phyloP scores from a whole-genome alignment of 2,888 invertebrate species.

The Resseliella maxima region DNA sequence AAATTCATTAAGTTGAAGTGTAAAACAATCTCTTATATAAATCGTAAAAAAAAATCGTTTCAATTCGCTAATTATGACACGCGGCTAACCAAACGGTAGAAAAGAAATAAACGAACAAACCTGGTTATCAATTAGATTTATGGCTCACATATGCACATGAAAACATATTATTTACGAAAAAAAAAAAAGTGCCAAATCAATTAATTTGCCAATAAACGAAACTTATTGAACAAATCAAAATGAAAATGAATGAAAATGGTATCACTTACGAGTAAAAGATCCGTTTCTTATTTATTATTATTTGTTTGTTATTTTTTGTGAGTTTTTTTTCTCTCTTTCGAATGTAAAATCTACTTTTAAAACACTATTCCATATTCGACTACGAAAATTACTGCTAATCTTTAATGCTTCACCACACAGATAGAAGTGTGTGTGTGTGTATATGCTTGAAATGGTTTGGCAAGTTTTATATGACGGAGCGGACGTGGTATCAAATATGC shows the following conservation, averaged over 20 bases:
- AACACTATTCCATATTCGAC: too few relatives aligned
- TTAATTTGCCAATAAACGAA: not conserved
- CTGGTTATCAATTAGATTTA: not conserved
- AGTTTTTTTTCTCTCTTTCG: too few relatives aligned
- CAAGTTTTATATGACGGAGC: too few relatives aligned
- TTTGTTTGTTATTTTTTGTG: too few relatives aligned
- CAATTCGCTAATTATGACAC: not conserved
- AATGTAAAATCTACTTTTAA: too few relatives aligned
- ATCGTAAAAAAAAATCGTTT: constrained; percentile 11
- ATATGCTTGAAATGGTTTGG: too few relatives aligned
- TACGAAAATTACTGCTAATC: not conserved
- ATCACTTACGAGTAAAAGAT: not conserved
- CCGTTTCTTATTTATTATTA: not conserved
- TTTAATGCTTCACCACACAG: too few relatives aligned
- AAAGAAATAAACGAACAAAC: not conserved
- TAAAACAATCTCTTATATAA: not conserved
- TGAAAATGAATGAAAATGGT: not conserved
- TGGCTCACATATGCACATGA: not conserved
- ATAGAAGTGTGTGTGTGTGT: too few relatives aligned
- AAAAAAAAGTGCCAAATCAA: not conserved
- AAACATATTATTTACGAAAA: not conserved
- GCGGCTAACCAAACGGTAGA: not conserved
- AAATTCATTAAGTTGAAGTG: not conserved
- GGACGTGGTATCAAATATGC: too few relatives aligned
- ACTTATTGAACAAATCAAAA: not conserved